phyloP scores from a whole-genome alignment of 1,140 invertebrate species.

The Trichogramma pretiosum region DNA sequence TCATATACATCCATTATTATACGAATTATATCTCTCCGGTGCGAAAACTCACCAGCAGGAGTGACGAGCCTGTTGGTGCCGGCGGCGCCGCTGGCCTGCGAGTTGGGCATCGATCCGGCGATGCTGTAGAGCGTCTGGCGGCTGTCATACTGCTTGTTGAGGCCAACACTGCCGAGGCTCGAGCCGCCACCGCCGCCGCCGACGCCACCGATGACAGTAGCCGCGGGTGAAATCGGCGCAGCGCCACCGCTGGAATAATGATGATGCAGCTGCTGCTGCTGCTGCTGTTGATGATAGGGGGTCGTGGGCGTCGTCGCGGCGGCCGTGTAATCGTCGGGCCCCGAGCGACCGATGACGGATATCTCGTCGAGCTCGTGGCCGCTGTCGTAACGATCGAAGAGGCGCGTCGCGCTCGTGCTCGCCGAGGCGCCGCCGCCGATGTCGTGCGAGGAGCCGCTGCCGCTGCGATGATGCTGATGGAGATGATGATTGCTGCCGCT shows the following conservation, averaged over 20 bases:
- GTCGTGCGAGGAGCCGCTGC: slow-evolving; percentile 32
- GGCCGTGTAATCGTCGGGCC: slow-evolving; percentile 52
- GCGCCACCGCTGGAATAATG: not conserved
- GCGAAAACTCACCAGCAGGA: slow-evolving; percentile 31
- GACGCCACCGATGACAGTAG: slow-evolving; percentile 37
- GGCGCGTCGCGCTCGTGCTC: slow-evolving; percentile 43
- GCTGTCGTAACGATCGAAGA: slow-evolving; percentile 46
- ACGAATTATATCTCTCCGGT: too few relatives aligned
- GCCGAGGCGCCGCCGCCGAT: slow-evolving; percentile 36
- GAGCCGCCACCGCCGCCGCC: slow-evolving; percentile 49
- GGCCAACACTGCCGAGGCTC: slow-evolving; percentile 51
- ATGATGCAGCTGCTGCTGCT: too few relatives aligned
- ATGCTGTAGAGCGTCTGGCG: slow-evolving; percentile 41
- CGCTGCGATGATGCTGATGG: too few relatives aligned
- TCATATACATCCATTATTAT: too few relatives aligned
- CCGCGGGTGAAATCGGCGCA: too few relatives aligned
- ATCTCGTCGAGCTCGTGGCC: slow-evolving; percentile 70
- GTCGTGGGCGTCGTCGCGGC: slow-evolving; percentile 51
- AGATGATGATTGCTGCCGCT: slow-evolving; percentile 31
- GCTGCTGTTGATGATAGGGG: slow-evolving; percentile 42
- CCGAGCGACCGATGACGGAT: slow-evolving; percentile 58
- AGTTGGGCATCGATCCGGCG: slow-evolving; percentile 36
- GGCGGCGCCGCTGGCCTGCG: slow-evolving; percentile 30
- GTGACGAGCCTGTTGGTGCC: slow-evolving; percentile 29
- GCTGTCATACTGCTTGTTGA: slow-evolving; percentile 46